A percentile compares a stretch with the other conserved stretches of the same genome.
These are phyloP conservation scores for Ascaphus truei DNA, from an alignment of 2,113 vertebrate species.

Conservation along the genomic window DNA sequence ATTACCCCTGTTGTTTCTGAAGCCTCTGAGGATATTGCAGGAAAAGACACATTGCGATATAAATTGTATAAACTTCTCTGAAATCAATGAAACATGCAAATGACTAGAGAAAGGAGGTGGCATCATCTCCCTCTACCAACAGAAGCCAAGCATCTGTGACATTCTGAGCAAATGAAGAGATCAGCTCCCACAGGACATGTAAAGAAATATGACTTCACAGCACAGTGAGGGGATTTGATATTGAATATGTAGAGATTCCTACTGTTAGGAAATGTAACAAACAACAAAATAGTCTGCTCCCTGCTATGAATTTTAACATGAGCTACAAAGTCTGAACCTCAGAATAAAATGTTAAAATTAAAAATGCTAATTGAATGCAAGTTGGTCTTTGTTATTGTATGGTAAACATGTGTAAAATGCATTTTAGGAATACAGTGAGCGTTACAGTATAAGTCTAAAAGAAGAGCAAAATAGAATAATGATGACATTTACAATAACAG, in stretches of 20 bases:
- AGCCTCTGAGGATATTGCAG: slow-evolving; percentile 46
- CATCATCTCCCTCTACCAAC: slow-evolving; percentile 38
- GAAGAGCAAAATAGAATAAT: neutral
- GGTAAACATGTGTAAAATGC: neutral
- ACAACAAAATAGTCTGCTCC: slow-evolving; percentile 5
- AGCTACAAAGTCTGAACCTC: neutral
- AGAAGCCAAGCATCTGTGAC: slow-evolving; percentile 51
- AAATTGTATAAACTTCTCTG: slow-evolving; percentile 53
- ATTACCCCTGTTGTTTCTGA: slow-evolving; percentile 43
- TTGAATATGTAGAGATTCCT: slow-evolving; percentile 35
- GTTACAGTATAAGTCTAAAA: too few species aligned
- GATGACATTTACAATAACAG: neutral
- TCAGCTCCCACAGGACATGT: slow-evolving; percentile 43
- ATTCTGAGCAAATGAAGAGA: slow-evolving; percentile 62
- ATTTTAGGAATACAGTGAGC: neutral
- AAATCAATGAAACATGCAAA: slow-evolving; percentile 58
- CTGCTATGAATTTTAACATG: slow-evolving; percentile 12
- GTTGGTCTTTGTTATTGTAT: neutral
- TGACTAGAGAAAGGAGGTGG: slow-evolving; percentile 49
- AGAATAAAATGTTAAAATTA: neutral
- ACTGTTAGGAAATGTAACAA: slow-evolving; percentile 3
- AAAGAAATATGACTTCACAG: slow-evolving; percentile 51
- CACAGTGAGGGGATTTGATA: slow-evolving; percentile 39
- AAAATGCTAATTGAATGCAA: neutral
- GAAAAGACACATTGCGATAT: slow-evolving; percentile 43